A percentile compares a stretch with the other conserved stretches of the same genome.
Conservation (phyloP, 2,888 invertebrate species). For the Caradrina clavipalpis region DNA sequence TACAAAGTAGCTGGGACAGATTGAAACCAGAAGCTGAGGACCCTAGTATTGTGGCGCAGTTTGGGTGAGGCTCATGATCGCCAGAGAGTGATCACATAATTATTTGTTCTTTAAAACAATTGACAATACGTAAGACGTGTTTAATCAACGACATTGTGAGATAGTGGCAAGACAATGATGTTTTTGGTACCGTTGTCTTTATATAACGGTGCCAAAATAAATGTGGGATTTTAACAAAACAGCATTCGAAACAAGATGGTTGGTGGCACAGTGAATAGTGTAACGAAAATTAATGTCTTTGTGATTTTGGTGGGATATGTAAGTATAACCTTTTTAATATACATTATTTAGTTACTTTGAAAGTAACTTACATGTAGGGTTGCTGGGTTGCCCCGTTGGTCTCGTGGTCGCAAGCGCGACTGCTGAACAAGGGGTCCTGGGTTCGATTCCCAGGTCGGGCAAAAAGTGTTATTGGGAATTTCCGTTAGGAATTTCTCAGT, state of each 20-base stretch:
- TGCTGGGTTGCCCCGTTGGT: no score
- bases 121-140: constrained; percentile 55
- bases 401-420: no score
- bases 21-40: background rate
- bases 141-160: constrained; percentile 54
- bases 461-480: no score
- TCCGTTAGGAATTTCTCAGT: no score
- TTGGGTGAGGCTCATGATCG: background rate
- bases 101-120: constrained; percentile 43
- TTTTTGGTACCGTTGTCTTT: constrained; percentile 64
- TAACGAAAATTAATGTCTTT: constrained; percentile 7
- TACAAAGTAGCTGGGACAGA: background rate
- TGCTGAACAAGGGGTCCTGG: no score
- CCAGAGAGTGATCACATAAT: background rate
- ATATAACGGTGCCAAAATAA: constrained; percentile 53
- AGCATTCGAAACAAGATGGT: constrained; percentile 40
- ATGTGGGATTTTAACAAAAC: constrained; percentile 64
- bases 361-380: no score
- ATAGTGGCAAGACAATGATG: constrained; percentile 62
- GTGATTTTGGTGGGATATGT: constrained; percentile 44
- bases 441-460: no score
- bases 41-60: background rate
- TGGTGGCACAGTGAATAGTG: constrained; percentile 21
- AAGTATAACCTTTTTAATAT: constrained; percentile 23
- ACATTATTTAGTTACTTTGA: no score